Base-by-base conservation (phyloP, 2,888 invertebrate species). In the Hoplodrina blanda region DNA sequence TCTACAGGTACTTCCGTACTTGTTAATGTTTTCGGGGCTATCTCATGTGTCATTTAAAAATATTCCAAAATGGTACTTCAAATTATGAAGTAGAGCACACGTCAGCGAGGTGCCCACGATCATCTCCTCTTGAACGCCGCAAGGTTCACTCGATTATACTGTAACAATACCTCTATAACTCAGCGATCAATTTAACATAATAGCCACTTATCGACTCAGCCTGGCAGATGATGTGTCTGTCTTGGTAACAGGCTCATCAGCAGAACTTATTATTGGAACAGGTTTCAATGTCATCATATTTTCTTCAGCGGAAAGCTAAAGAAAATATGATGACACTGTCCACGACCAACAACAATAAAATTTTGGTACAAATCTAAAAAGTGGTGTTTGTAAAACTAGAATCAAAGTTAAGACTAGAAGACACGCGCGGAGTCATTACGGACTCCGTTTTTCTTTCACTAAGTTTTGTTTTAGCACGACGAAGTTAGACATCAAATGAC, bases 141-240 rank as follows among this genome's bases (percentile, higher is more conserved):
- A 30, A 17, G 11, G n/a, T 41, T 55, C 46, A 37, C 54, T 52
- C 50, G 55, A 44, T 15, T 77, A 54, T 52, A 19, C 15, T 41
- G n/a, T n/a, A 63, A 75, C n/a, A 62, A 57, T 61, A 17, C 20
- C n/a, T 17, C 19, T 11, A n/a, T 49, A 49, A 53, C 33, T 46
- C 37, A 65, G 15, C 19, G 60, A n/a, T 10, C 52, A 1, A 17
- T 10, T 33, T 20, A 33, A 30, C 37, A 46, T 57, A 46, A 19
- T 11, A n/a, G 19, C 54, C 25, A 59, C 11, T 44, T 65, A 30
- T 25, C 41, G 60, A 25, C 8, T 60, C 52, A 53, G 60, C 49
- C 61, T 44, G 59, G 54, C 80, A 25, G 17, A 17, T 46, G 37
- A 49, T 57, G 68, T 17, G 52, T 52, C 46, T 33, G 20, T 17